phyloP scores from a whole-genome alignment of 2,888 invertebrate species.

The Laspeyria flexula region DNA sequence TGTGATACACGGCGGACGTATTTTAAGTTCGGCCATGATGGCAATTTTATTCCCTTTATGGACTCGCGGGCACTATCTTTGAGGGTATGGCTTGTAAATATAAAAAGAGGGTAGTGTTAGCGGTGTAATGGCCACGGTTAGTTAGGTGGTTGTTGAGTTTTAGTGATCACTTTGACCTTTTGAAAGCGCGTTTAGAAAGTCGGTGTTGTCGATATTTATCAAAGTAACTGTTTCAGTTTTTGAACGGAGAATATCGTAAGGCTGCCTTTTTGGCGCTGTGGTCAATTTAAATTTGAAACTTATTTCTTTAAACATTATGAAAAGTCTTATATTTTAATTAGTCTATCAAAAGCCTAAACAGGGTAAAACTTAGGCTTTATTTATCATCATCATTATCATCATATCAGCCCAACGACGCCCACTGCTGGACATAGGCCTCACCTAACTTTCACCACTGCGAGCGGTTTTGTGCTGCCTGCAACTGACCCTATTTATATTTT shows the following conservation, averaged over 20 bases:
- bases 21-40: constrained; percentile 7
- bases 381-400: too few relatives aligned
- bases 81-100: constrained; percentile 21
- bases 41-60: constrained; percentile 19
- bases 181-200: constrained; percentile 43
- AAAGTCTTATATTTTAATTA: too few relatives aligned
- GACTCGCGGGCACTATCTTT: constrained; percentile 10
- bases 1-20: background rate
- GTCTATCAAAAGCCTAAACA: too few relatives aligned
- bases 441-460: too few relatives aligned
- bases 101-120: constrained; percentile 44
- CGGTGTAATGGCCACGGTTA: constrained; percentile 45
- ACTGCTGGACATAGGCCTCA: too few relatives aligned
- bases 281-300: too few relatives aligned
- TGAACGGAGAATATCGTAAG: constrained; percentile 20
- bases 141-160: constrained; percentile 53
- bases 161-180: constrained; percentile 47
- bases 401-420: too few relatives aligned
- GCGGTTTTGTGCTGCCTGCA: too few relatives aligned
- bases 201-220: constrained; percentile 35
- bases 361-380: too few relatives aligned
- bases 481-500: too few relatives aligned
- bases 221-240: constrained; percentile 41
- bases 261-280: too few relatives aligned
- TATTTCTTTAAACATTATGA: too few relatives aligned